Evolutionary conservation across 2,113 vertebrate species (phyloP), one percentile per base, ranked within the genome.

Genomic region (Ploceus nigricollis): DNA sequence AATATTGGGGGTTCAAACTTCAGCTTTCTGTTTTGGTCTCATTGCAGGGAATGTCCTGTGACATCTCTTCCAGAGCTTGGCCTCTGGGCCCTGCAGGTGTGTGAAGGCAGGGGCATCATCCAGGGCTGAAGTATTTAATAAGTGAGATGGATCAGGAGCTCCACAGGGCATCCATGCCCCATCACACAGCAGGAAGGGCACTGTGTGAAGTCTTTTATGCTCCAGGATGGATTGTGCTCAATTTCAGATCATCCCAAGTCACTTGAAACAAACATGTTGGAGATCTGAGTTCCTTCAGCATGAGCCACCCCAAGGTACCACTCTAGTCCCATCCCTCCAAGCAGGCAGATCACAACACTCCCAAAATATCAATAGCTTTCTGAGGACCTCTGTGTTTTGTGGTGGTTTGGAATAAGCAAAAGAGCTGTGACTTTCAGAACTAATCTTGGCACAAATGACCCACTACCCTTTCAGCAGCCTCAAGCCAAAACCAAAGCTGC

Each of bases 241-340:
- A 35, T 45, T 87, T 65, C 69, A 73, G 23, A 35, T 16, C n/a
- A 21, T 6, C 57, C 17, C 44, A 58, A 15, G 7, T 19, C 47
- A 30, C 39, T 7, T 2, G 0, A 69, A 81, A 11, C 6, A 54
- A 40, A 35, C 18, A 33, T 1, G 0, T 0, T 11, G 20, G 28
- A 72, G 20, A 12, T 63, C 31, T 39, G 40, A 56, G 18, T 18
- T 47, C 50, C 58, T 54, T 44, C 28, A 71, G 25, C 33, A 45
- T 1, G 15, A 51, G 18, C 24, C 60, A 10, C 33, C 56, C 20
- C 68, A 58, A 39, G 53, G 58, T 19, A 15, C 13, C 44, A 8
- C 28, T 25, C 33, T 10, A 13, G 25, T 72, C 9, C 28, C 23
- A 33, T 37, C 31, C 13, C 78, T 71, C 61, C 61, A 17, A 0